Base-by-base conservation (phyloP, 2,113 vertebrate species). In the Sylvietta virens region DNA sequence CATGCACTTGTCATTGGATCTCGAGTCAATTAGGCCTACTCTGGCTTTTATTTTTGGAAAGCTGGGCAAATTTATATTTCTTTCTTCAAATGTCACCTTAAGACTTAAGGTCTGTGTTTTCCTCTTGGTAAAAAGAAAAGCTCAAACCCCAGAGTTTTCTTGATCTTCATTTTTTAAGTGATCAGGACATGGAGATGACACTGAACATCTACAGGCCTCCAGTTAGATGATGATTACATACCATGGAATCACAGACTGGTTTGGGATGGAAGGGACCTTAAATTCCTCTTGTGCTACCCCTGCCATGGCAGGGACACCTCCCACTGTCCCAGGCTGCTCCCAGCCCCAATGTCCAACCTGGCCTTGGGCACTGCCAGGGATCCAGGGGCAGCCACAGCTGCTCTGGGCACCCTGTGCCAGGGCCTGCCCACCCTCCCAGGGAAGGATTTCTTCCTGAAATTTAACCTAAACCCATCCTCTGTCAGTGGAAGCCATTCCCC, bases 361-460 rank as follows among this genome's bases (percentile, higher is more conserved):
- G 35, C 21, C 42, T 12, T 31, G 85, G 50, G 2, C 57, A 64
- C 13, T 23, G 2, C 57, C 85, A 79, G 57, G 20, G 74, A 54
- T 79, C 27, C 62, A 67, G 54, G 54, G 54, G 83, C 28, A 60
- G 35, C 35, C 76, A 6, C 76, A 72, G 86, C 66, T 80, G 4
- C 66, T 31, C 73, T 71, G 74, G 15, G 15, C 40, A 71, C 5
- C 19, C 65, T 71, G 57, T 31, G 50, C 48, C 66, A 42, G 21
- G 21, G 31, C 31, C 42, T 80, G 0, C 1, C 4, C 66, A 42
- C 42, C 21, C 42, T 42, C 7, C 0, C 7, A 48, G 13, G 57
- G 19, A 56, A 27, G 0, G 7, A 48, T 50, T 72, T 4, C 35
- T 42, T 62, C 35, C 42, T 27, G 42, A 64, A 44, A 72, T 19